A percentile compares a stretch with the other conserved stretches of the same genome.
Conservation (phyloP, 2,113 vertebrate species). For the Macquaria ambigua region DNA sequence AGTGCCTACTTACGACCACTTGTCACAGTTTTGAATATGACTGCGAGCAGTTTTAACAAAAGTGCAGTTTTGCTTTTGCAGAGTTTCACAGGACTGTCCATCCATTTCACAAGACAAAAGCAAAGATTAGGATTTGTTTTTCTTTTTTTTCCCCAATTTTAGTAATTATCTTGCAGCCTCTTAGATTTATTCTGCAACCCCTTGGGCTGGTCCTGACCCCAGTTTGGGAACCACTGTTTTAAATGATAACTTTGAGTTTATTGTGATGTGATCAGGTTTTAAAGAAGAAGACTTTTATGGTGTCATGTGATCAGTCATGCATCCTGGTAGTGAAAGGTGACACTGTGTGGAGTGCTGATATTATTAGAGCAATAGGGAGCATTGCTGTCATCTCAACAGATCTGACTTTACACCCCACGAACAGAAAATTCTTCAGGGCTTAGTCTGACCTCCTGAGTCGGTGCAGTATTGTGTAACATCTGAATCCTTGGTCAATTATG, state of each 20-base stretch:
- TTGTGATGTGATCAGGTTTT: neutral
- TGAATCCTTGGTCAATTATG: constrained; percentile 40
- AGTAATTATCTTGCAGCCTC: too few relatives aligned
- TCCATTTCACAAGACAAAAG: too few relatives aligned
- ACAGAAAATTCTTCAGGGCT: constrained; percentile 31
- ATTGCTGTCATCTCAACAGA: constrained; percentile 9
- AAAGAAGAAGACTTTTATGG: neutral
- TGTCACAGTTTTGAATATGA: too few relatives aligned
- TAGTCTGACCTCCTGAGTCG: constrained; percentile 24
- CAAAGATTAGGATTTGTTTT: too few relatives aligned
- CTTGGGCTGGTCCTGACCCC: neutral
- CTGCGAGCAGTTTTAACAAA: too few relatives aligned
- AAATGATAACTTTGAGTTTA: neutral
- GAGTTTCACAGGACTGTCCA: too few relatives aligned
- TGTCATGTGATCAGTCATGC: constrained; percentile 36
- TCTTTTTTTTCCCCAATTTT: too few relatives aligned
- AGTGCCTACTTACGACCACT: too few relatives aligned
- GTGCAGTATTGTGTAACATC: constrained; percentile 41
- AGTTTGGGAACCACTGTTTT: neutral
- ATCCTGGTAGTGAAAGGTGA: constrained; percentile 19
- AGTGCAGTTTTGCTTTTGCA: too few relatives aligned
- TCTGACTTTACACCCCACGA: constrained; percentile 22
- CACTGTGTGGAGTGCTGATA: constrained; percentile 12
- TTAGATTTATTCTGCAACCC: neutral
- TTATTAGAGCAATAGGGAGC: constrained; percentile 4